Evolutionary conservation across 2,113 vertebrate genomes (phyloP).

Genomic region (Gopherus evgoodei): DNA sequence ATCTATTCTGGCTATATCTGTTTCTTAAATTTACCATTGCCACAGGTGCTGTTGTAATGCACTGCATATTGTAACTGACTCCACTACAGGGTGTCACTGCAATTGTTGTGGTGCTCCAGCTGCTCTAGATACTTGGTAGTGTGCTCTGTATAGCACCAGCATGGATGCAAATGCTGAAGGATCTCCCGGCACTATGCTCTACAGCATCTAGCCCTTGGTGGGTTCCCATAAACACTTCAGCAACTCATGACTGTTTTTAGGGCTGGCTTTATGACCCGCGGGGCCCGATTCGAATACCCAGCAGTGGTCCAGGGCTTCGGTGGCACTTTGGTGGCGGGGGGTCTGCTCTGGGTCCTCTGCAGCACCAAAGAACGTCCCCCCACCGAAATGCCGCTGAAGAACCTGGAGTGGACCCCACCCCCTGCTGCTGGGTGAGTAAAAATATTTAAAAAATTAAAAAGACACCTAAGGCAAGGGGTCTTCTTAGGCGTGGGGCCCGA

Average conservation of each 20-base stretch:
- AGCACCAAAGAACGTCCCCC: too few species aligned
- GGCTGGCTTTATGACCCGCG: too few species aligned
- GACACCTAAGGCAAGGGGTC: too few species aligned
- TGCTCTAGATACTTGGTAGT: neutral
- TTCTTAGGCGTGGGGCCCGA: too few species aligned
- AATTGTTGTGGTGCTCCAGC: neutral
- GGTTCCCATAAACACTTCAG: neutral
- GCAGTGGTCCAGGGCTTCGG: too few species aligned
- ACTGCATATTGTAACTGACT: neutral
- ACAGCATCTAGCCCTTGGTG: neutral
- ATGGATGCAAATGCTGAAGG: neutral
- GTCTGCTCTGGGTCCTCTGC: too few species aligned
- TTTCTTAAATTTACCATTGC: slow-evolving; percentile 28
- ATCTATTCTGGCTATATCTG: neutral
- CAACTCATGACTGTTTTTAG: neutral
- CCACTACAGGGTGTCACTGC: slow-evolving; percentile 28
- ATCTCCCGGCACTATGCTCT: neutral
- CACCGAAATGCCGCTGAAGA: too few species aligned
- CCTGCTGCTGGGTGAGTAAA: too few species aligned
- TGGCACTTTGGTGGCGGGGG: too few species aligned
- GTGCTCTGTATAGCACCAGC: neutral
- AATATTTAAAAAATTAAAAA: too few species aligned
- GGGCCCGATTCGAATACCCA: too few species aligned
- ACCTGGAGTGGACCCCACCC: too few species aligned
- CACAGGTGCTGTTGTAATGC: neutral